phyloP scores from a whole-genome alignment of 2,888 invertebrate species.

The Microdon myrmicae region DNA sequence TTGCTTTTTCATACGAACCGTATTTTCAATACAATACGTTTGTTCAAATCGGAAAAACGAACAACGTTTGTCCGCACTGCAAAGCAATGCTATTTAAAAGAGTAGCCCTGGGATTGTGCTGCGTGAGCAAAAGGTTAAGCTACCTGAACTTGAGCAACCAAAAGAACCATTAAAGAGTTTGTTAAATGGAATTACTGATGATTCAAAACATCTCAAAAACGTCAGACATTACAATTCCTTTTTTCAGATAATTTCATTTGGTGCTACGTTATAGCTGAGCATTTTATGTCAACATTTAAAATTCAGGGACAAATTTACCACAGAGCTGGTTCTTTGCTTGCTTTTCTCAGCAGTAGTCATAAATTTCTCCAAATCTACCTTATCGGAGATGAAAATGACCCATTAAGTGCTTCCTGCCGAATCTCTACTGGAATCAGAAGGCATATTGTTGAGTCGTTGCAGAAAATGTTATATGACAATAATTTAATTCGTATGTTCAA shows the following conservation, averaged over 20 bases:
- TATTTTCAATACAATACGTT: no score
- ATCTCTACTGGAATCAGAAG: conserved; percentile 1
- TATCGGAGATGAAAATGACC: conserved; percentile 6
- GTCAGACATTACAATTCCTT: conserved; percentile 21
- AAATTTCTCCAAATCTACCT: conserved; percentile 6
- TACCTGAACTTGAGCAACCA: conserved; percentile 6
- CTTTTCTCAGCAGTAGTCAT: not conserved
- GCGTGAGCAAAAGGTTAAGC: conserved; percentile 8
- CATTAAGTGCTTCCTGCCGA: conserved; percentile 1
- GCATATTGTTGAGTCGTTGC: no score
- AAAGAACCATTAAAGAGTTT: conserved; percentile 7
- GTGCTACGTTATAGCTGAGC: not conserved
- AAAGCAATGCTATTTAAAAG: no score
- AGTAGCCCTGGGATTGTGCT: conserved; percentile 2
- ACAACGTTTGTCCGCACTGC: not conserved
- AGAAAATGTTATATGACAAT: conserved; percentile 52
- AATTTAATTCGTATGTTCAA: conserved; percentile 57
- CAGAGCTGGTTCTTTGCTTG: conserved; percentile 3
- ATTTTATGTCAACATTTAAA: no score
- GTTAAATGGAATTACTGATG: conserved; percentile 13
- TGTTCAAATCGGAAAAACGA: conserved; percentile 7
- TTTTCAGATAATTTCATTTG: conserved; percentile 27
- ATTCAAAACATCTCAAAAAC: conserved; percentile 13
- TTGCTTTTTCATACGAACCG: not conserved
- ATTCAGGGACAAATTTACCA: conserved; percentile 6